phyloP scores from a whole-genome alignment of 2,888 invertebrate species.

The Zhengitettix transpicula region DNA sequence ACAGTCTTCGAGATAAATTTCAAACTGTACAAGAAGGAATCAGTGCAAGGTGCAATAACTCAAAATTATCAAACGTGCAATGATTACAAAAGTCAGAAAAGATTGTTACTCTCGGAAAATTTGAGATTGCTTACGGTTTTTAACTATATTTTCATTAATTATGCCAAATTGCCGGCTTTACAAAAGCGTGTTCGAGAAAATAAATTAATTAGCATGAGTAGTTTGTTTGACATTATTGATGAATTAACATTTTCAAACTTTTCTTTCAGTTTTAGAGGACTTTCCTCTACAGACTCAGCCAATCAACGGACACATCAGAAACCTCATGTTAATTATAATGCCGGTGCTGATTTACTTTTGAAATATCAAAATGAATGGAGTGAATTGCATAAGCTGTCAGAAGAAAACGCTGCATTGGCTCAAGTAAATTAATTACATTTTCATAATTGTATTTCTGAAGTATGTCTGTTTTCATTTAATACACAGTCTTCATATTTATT shows the following conservation, averaged over 20 bases:
- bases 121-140: no score
- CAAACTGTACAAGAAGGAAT: conserved; percentile 32
- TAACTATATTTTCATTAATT: no score
- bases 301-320: conserved; percentile 8
- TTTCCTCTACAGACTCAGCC: conserved; percentile 8
- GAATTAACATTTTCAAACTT: neutral
- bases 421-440: conserved; percentile 18
- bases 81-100: no score
- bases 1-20: conserved; percentile 29
- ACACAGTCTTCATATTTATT: no score
- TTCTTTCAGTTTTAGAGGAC: conserved; percentile 14
- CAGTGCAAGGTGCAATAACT: conserved; percentile 19
- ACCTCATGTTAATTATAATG: conserved; percentile 31
- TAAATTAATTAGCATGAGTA: neutral
- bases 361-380: conserved; percentile 59
- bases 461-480: no score
- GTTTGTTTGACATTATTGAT: neutral
- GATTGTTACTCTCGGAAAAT: no score
- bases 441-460: no score
- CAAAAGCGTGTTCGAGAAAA: no score
- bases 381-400: conserved; percentile 47
- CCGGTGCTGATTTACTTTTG: conserved; percentile 49
- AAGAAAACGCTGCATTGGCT: conserved; percentile 42
- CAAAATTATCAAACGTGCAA: neutral
- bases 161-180: no score